These are phyloP conservation scores for Sphaeramia orbicularis DNA, from an alignment of 2,797 vertebrate genomes.

Conservation along the genomic window DNA sequence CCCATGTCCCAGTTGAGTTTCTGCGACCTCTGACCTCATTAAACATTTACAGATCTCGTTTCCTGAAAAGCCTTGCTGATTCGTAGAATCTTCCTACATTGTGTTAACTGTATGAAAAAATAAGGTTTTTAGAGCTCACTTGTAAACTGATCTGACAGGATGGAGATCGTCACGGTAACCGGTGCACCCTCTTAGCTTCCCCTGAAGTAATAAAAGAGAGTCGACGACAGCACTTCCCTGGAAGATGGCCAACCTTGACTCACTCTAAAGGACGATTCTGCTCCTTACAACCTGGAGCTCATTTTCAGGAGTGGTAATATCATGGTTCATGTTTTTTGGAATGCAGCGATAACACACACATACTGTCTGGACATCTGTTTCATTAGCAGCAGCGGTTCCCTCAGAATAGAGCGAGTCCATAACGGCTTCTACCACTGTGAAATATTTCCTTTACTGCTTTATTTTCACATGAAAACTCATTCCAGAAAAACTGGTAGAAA, in stretches of 20 bases:
- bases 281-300: slow-evolving; percentile 12
- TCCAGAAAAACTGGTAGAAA: too few relatives aligned
- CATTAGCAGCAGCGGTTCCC: background rate
- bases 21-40: too few relatives aligned
- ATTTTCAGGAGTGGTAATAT: background rate
- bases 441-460: background rate
- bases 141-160: background rate
- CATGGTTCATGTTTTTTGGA: background rate
- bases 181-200: background rate
- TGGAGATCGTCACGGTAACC: too few relatives aligned
- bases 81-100: background rate
- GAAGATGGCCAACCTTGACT: background rate
- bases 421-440: background rate
- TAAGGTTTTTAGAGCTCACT: background rate
- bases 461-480: too few relatives aligned
- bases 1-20: too few relatives aligned
- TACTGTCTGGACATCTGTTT: slow-evolving; percentile 4
- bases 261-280: background rate
- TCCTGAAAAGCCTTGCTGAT: too few relatives aligned
- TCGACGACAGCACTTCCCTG: background rate
- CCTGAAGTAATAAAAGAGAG: background rate
- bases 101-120: background rate
- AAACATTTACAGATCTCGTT: background rate
- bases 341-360: background rate
- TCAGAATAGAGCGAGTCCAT: background rate